A percentile compares a stretch with the other conserved stretches of the same genome.
These are phyloP conservation scores for Mythimna ferrago DNA, from an alignment of 2,888 invertebrate genomes.

Conservation along the genomic window DNA sequence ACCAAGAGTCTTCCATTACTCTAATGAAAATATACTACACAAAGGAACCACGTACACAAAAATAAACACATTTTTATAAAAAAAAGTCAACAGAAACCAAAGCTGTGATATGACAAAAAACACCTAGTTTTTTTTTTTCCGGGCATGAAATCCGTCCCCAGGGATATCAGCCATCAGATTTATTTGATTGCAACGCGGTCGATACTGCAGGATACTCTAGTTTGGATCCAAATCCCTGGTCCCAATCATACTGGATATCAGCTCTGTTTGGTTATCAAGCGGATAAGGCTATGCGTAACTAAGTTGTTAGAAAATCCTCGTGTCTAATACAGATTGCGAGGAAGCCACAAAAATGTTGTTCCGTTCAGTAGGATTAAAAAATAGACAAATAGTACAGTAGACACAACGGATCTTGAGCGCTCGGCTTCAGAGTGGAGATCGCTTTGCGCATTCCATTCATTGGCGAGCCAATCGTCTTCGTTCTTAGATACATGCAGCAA, in stretches of 20 bases:
- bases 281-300: neutral
- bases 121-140: neutral
- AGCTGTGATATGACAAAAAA: neutral
- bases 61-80: neutral
- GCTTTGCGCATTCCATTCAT: too few species aligned
- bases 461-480: too few species aligned
- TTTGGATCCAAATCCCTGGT: conserved; percentile 19
- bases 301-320: neutral
- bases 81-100: conserved; percentile 14
- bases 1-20: neutral
- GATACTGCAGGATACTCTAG: conserved; percentile 9
- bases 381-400: neutral
- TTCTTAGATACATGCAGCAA: too few species aligned
- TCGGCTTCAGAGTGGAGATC: too few species aligned
- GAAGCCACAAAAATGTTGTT: neutral
- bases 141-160: conserved; percentile 17
- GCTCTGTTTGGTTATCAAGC: conserved; percentile 22
- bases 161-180: conserved; percentile 43
- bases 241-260: conserved; percentile 29
- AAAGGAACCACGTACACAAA: neutral
- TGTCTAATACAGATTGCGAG: neutral
- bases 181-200: conserved; percentile 47
- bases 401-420: too few species aligned
- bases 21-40: neutral
- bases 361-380: neutral